Conservation (phyloP, 1,140 invertebrate genomes). For the Adelges cooleyi region DNA sequence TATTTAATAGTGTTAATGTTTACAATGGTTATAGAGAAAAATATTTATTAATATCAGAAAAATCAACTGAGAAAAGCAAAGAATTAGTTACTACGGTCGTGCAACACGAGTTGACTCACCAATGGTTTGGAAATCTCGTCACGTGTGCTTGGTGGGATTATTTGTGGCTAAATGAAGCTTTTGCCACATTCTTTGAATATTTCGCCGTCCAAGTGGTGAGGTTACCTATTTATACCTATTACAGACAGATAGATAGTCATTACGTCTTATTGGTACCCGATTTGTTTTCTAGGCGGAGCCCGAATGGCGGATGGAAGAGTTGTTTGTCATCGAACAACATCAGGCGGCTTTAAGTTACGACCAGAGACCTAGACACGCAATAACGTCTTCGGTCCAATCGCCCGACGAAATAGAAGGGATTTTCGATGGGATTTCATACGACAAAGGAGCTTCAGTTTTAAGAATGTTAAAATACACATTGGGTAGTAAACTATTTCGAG, state of each 20-base stretch:
- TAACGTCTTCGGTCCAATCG: slow-evolving; percentile 74
- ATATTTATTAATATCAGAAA: slow-evolving; percentile 3
- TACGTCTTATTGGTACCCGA: not conserved
- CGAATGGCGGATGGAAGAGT: slow-evolving; percentile 35
- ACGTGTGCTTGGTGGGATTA: slow-evolving; percentile 40
- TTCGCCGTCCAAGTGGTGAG: slow-evolving; percentile 29
- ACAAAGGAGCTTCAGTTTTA: slow-evolving; percentile 54
- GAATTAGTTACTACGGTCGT: slow-evolving; percentile 40
- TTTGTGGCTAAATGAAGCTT: slow-evolving; percentile 48
- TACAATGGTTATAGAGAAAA: slow-evolving; percentile 13
- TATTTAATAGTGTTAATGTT: no score
- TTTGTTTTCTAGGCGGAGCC: slow-evolving; percentile 34
- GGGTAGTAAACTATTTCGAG: not conserved
- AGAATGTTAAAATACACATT: slow-evolving; percentile 25
- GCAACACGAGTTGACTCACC: slow-evolving; percentile 44
- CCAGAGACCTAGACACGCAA: slow-evolving; percentile 53
- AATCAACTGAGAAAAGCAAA: slow-evolving; percentile 21
- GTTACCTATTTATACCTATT: no score
- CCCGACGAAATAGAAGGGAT: slow-evolving; percentile 86
- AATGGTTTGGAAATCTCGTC: slow-evolving; percentile 43
- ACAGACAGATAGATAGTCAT: no score
- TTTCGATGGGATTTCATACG: slow-evolving; percentile 87
- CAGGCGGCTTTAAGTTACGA: slow-evolving; percentile 42
- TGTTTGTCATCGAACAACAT: slow-evolving; percentile 42
- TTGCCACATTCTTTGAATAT: slow-evolving; percentile 41